Evolutionary conservation across 2,113 vertebrate genomes (phyloP).

Genomic region (Bambusicola thoracicus): DNA sequence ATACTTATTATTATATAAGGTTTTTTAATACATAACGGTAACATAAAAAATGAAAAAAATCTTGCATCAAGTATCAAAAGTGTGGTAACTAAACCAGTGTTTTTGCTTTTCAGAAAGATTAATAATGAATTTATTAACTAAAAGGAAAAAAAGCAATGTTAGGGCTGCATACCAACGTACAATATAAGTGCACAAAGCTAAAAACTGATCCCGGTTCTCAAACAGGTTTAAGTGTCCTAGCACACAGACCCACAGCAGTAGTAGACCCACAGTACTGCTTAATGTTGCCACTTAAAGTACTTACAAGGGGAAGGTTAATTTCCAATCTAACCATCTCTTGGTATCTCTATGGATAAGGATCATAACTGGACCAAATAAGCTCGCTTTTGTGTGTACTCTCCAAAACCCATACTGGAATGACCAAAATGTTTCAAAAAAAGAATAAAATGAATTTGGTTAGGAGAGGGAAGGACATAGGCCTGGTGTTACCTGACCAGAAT

Average conservation of each 20-base stretch:
- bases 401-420: not conserved
- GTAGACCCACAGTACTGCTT: not conserved
- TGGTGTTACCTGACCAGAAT: not conserved
- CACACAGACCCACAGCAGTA: too few relatives aligned
- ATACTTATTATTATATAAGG: not conserved
- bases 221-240: not conserved
- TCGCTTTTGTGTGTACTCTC: not conserved
- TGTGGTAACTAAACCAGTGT: not conserved
- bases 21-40: not conserved
- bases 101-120: not conserved
- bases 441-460: not conserved
- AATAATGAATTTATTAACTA: not conserved
- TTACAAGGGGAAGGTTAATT: not conserved
- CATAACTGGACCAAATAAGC: not conserved
- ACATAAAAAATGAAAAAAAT: slow-evolving; percentile 1
- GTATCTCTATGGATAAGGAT: not conserved
- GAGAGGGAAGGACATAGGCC: not conserved
- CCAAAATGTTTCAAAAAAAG: not conserved
- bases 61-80: not conserved
- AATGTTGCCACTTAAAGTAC: not conserved
- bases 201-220: not conserved
- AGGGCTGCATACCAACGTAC: not conserved
- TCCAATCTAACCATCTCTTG: not conserved
- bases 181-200: not conserved
- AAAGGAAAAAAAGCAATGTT: not conserved